Conservation (phyloP, 1,140 invertebrate species). For the Lepidostoma basale region DNA sequence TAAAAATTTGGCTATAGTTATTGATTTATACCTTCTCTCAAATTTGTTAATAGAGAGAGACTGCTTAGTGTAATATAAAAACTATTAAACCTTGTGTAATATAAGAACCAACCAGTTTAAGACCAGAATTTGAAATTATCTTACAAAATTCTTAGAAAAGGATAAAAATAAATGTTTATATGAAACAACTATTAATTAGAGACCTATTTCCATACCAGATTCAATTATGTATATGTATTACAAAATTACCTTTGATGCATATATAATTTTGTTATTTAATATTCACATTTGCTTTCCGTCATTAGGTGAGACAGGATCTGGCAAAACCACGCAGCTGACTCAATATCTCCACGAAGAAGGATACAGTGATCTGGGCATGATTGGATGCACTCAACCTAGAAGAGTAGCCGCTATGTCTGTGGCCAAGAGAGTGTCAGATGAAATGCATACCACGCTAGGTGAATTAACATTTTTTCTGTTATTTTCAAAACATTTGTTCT, state of each 20-base stretch:
- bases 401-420: conserved; percentile 99
- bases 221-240: conserved; percentile 27
- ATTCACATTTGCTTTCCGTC: too few species aligned
- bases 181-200: background rate
- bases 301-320: conserved; percentile 97
- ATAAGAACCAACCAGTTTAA: too few species aligned
- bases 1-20: too few species aligned
- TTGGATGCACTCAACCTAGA: conserved; percentile 94
- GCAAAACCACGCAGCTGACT: conserved; percentile 98
- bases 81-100: too few species aligned
- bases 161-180: too few species aligned
- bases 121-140: too few species aligned
- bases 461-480: background rate
- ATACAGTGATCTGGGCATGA: conserved; percentile 90
- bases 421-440: conserved; percentile 97
- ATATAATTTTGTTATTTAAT: conserved; percentile 67
- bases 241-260: too few species aligned
- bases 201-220: too few species aligned
- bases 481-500: background rate
- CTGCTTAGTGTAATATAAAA: too few species aligned
- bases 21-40: too few species aligned
- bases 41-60: too few species aligned
- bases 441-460: conserved; percentile 90
- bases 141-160: too few species aligned
- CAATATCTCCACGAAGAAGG: conserved; percentile 99